Conservation (phyloP, 2,113 vertebrate species). For the Oryctolagus cuniculus region mOryCun1.1 NC_091438.1:131387001-131387500, state of each 20-base stretch:
- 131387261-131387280: background rate
- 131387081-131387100: too few species aligned
- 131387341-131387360: background rate
- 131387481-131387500: background rate
- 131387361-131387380: background rate
- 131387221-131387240: slow-evolving; percentile 25
- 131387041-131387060: too few species aligned
- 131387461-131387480: background rate
- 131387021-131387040: background rate
- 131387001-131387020: background rate
- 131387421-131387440: fast-evolving
- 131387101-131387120: too few species aligned
- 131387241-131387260: background rate
- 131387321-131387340: background rate
- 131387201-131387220: background rate
- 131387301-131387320: background rate
- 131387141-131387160: too few species aligned
- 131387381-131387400: background rate
- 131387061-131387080: too few species aligned
- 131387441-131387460: background rate
- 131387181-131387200: background rate
- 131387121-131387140: too few species aligned
- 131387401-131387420: background rate
- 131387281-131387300: background rate
- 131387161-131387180: background rate